Evolutionary conservation across 2,113 vertebrate genomes (phyloP), one percentile per base, ranked within the genome.

Genomic region (Cynoglossus semilaevis): DNA sequence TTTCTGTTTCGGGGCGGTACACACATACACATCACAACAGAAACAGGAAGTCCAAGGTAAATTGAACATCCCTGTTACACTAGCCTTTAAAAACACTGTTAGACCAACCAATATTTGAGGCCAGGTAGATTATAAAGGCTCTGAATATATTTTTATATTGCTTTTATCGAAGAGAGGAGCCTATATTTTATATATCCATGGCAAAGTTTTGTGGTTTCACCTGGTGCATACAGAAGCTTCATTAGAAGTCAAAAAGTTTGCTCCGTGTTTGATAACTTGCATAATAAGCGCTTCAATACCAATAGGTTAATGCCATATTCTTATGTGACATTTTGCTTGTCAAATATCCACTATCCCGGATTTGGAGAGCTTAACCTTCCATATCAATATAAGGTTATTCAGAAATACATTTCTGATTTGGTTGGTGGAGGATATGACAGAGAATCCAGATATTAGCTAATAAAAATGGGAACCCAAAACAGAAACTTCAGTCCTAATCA

Each of bases 401-500:
- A 82, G 79, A 84, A 82, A 79, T 74, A 60, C 59, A 72, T 78
- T 66, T 54, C 47, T 56, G 57, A 59, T 78, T 67, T 15, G 58
- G 74, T 66, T 70, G 63, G 45, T 70, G 48, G 65, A 61, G 76
- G 56, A 83, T 71, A 76, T 72, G 58, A 63, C 53, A 61, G 43
- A 52, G 66, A 84, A 85, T 76, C 59, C 67, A 57, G 67, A 83
- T 86, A 86, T 83, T 82, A 85, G 57, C 74, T 84, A 71, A 87
- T 89, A 88, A 88, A 70, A 76, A 86, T 64, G 63, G 40, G 29
- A 77, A 79, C 45, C 61, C 44, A 80, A 89, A 89, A 86, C 72
- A 84, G 68, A 87, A 80, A 84, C 63, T 85, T 83, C 80, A 55
- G 72, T 86, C 77, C 85, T 84, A 88, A 86, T 86, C 63, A 86